These are phyloP conservation scores for Helobdella robusta DNA, from an alignment of 2,888 invertebrate species.

Conservation along the genomic window DNA sequence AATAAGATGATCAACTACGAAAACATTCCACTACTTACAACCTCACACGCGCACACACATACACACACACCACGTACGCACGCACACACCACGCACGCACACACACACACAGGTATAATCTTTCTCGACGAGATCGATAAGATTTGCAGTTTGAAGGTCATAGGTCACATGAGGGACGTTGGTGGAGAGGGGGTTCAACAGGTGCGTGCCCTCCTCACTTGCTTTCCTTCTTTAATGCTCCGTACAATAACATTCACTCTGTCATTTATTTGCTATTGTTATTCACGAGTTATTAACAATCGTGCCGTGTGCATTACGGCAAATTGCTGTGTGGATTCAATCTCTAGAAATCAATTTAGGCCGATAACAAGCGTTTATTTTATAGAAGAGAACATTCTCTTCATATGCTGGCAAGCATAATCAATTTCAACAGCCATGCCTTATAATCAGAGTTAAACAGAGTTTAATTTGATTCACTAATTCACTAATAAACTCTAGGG, in stretches of 20 bases:
- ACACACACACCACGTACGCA: too few relatives aligned
- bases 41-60: not conserved
- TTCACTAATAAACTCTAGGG: constrained; percentile 39
- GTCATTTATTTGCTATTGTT: too few relatives aligned
- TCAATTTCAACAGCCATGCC: not conserved
- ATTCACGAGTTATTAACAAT: too few relatives aligned
- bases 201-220: constrained; percentile 41
- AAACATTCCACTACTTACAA: too few relatives aligned
- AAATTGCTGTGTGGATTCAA: too few relatives aligned
- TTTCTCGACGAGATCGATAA: constrained; percentile 98
- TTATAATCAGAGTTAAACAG: not conserved
- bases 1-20: too few relatives aligned
- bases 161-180: constrained; percentile 84
- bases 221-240: not conserved
- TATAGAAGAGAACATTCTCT: too few relatives aligned
- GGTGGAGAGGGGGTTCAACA: constrained; percentile 94
- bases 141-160: constrained; percentile 91
- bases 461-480: not conserved
- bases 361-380: too few relatives aligned
- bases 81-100: not conserved
- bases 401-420: not conserved
- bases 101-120: constrained; percentile 66
- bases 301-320: too few relatives aligned
- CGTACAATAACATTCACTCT: not conserved
- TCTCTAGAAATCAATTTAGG: too few relatives aligned